Evolutionary conservation across 2,797 vertebrate species (phyloP), one percentile per base, ranked within the genome.

Genomic region (Miichthys miiuy): DNA sequence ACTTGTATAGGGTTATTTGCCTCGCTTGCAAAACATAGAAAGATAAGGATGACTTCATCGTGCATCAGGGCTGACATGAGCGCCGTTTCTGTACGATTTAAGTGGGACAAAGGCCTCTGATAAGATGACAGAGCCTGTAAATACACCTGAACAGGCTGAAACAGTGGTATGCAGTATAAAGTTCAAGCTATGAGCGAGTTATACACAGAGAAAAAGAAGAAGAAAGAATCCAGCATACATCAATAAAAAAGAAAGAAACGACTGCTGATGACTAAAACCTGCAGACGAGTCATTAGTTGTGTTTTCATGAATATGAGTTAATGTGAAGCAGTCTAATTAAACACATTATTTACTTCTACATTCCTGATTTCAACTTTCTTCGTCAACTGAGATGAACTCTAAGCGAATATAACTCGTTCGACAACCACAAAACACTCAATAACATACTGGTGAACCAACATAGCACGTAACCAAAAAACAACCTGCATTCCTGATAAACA

Each of bases 91-190:
- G 60, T 56, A 38, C 5, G 10, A 68, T 25, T 5, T 21, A 38
- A 77, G 38, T 12, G 58, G 82, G 52, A 14, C 46, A 72, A 73
- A 81, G 69, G 72, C 30, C 70, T 72, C 51, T 74, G 68, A 79
- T 54, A 82, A 69, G 30, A 77, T 13, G 34, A 3, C 1, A 54
- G 11, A 60, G 47, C 12, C 23, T 58, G 42, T 64, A 68, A 76
- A 67, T 50, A 48, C 30, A 66, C 51, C 47, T 67, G 18, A 80
- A 54, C 44, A 44, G 23, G 69, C 68, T 66, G 58, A 77, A 77
- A 80, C 48, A 78, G 12, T 76, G 41, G 55, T 58, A 68, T 69
- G 68, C 41, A 68, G 48, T 14, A 12, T 41, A 21, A 71, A 38
- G 44, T 64, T 73, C 21, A 75, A 69, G 69, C 55, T 51, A 52